Percentiles rank a stretch among this genome's conserved stretches.
Evolutionary conservation across 2,113 vertebrate species (phyloP).

Genomic region (Saccopteryx leptura): DNA sequence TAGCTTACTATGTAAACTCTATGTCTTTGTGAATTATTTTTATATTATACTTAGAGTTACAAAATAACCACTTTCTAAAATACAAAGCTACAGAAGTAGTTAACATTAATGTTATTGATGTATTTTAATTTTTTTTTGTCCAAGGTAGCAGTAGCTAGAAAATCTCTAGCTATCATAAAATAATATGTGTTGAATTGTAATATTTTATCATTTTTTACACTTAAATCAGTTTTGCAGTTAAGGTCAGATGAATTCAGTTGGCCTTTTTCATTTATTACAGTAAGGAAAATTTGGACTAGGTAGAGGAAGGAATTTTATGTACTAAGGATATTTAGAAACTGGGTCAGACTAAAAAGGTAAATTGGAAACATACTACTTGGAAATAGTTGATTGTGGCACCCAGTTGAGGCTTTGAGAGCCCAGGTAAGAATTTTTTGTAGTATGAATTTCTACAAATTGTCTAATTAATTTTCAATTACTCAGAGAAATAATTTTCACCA

Average conservation of each 20-base stretch:
- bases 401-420: background rate
- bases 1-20: background rate
- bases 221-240: background rate
- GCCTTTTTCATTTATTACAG: constrained; percentile 44
- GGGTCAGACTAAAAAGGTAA: background rate
- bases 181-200: constrained; percentile 30
- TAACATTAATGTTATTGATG: constrained; percentile 41
- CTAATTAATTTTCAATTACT: constrained; percentile 33
- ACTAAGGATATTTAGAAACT: constrained; percentile 52
- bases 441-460: constrained; percentile 25
- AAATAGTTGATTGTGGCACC: constrained; percentile 20
- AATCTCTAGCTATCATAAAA: constrained; percentile 49
- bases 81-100: constrained; percentile 28
- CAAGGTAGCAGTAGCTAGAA: constrained; percentile 33
- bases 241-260: constrained; percentile 35
- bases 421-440: constrained; percentile 30
- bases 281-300: constrained; percentile 51
- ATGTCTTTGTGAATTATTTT: constrained; percentile 52
- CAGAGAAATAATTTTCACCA: constrained; percentile 44
- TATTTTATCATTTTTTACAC: constrained; percentile 35
- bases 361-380: background rate
- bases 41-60: constrained; percentile 34
- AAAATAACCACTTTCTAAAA: constrained; percentile 52
- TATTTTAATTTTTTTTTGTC: constrained; percentile 1
- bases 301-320: constrained; percentile 20